A percentile compares a stretch with the other conserved stretches of the same genome.
Evolutionary conservation across 2,113 vertebrate species (phyloP).

Genomic region (Channa maculata): DNA sequence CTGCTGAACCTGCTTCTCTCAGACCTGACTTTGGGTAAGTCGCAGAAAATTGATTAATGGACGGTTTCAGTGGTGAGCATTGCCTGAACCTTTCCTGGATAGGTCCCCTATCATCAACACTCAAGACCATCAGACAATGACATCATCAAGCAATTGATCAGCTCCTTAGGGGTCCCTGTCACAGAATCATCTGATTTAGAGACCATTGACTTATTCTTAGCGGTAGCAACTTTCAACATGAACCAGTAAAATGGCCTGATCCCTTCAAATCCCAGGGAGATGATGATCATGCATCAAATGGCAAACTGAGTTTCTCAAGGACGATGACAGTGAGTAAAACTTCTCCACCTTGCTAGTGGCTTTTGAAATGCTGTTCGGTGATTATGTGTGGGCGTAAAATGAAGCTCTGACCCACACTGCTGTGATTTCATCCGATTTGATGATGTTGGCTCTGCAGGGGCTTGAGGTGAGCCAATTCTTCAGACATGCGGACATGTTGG

Average conservation of each 20-base stretch:
- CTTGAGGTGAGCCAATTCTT: constrained; percentile 26
- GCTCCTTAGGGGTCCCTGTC: constrained; percentile 50
- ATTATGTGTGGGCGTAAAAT: constrained; percentile 9
- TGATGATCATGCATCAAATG: constrained; percentile 41
- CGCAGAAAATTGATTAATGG: too few species aligned
- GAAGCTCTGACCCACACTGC: constrained; percentile 6
- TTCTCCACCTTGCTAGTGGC: not conserved
- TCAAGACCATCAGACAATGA: constrained; percentile 63
- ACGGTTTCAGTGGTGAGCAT: constrained; percentile 37
- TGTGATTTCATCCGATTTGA: not conserved
- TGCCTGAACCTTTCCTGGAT: constrained; percentile 26
- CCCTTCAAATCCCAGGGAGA: constrained; percentile 27
- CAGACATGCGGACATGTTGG: constrained; percentile 1
- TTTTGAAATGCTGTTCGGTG: constrained; percentile 12
- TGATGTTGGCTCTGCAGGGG: not conserved
- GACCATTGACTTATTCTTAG: constrained; percentile 60
- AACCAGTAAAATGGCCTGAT: constrained; percentile 48
- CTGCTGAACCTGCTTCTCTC: too few species aligned
- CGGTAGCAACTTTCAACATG: constrained; percentile 52
- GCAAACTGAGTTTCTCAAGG: constrained; percentile 68
- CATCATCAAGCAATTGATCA: constrained; percentile 78
- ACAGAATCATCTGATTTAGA: constrained; percentile 65
- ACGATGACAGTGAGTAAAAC: constrained; percentile 28
- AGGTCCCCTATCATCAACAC: constrained; percentile 34
- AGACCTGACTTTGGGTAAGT: too few species aligned